Conservation (phyloP, 2,888 invertebrate species). For the Steinernema hermaphroditum region DNA sequence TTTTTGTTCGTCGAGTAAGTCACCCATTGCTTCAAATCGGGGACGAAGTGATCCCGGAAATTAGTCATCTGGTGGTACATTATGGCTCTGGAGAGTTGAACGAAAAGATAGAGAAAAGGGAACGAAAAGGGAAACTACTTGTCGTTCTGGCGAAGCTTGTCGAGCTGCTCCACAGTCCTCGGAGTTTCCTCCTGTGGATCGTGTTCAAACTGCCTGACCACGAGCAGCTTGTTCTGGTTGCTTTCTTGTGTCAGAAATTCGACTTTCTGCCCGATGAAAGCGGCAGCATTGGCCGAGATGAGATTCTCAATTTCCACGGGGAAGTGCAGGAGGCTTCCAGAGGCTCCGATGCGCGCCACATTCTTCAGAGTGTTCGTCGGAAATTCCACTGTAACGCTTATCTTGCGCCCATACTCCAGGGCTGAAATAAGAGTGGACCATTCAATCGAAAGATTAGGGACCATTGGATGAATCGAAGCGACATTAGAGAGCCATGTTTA, state of each 20-base stretch:
- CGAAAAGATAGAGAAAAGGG: too few relatives aligned
- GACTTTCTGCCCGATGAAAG: neutral
- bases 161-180: neutral
- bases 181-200: neutral
- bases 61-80: conserved; percentile 25
- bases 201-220: conserved; percentile 24
- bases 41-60: conserved; percentile 16
- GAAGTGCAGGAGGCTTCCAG: conserved; percentile 17
- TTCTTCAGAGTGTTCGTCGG: conserved; percentile 17
- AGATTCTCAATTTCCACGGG: conserved; percentile 14
- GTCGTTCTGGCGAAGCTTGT: neutral
- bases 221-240: neutral
- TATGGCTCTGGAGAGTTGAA: neutral
- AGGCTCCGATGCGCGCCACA: conserved; percentile 12
- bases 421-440: neutral
- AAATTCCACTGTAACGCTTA: neutral
- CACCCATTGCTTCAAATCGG: neutral
- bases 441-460: too few relatives aligned
- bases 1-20: conserved; percentile 9
- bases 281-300: neutral
- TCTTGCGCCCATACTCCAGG: conserved; percentile 1
- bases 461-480: too few relatives aligned
- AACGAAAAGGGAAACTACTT: neutral
- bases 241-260: neutral
- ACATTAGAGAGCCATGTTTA: too few relatives aligned